Base-by-base conservation (phyloP, 2,113 vertebrate genomes). In the Petaurus breviceps region DNA sequence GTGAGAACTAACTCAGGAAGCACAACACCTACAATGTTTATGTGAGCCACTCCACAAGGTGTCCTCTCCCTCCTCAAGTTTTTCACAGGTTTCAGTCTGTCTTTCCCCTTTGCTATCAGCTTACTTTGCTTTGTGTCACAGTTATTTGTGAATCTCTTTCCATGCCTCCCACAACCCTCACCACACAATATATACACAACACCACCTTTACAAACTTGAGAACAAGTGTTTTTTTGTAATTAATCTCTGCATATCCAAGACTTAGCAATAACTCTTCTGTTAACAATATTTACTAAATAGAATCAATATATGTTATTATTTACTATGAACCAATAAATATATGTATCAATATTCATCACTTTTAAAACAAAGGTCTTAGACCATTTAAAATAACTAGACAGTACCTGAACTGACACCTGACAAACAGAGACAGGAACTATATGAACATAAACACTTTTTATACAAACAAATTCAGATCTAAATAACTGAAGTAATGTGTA, bases 321-420 rank as follows among this genome's bases (percentile, higher is more conserved):
- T 77, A 77, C 68, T 77, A 77, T 7, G 22, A 77, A 77, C 37
- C 37, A 77, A 77, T 37, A 77, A 93, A 90, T 51, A 95, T 95
- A 96, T 46, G 25, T 57, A 3, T 53, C 28, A 10, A 50, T 55
- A 51, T 43, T 47, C 3, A 52, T 90, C 95, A 92, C 92, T 92
- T 47, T 93, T 55, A 96, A 95, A 96, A 57, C 22, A 61, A 90
- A 77, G 28, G 90, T 46, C 51, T 94, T 11, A 61, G 26, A 61
- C 55, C 55, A 61, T 61, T 61, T 61, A 61, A 61, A 61, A 61
- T 61, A 61, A 31, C 55, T 31, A 61, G 26, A 61, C 10, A 61
- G 9, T 25, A 91, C 28, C 55, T 61, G 28, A 61, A 26, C 28
- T 3, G 10, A 61, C 31, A 61, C 10, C 8, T 61, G 26, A 8